Base-by-base conservation (phyloP, 1,140 invertebrate species). In the Cylas formicarius region DNA sequence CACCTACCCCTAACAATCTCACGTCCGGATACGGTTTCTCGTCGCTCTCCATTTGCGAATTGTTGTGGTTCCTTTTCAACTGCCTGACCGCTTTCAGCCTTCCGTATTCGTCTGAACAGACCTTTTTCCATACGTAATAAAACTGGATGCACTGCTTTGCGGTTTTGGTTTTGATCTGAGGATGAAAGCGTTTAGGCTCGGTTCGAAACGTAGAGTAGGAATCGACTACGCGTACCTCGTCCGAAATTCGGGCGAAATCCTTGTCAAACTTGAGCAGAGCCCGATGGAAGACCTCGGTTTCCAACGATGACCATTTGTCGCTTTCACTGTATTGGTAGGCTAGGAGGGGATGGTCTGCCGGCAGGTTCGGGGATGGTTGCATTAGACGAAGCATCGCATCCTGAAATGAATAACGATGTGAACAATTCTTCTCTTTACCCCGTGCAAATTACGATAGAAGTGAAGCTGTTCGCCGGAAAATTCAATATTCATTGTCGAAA, bases 101-200 rank as follows among this genome's bases (percentile, higher is more conserved):
- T 57, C 78, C 77, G 59, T 87, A 85, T 53, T 87, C 90, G 62
- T 93, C 86, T 38, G 85, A 81, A 54, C 89, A 93, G 10, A 91
- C 78, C 69, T 93, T 93, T 70, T 98, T 99, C 95, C 95, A 99
- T 55, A 96, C 78, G 66, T 98, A 97, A 68, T 98, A 98, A 70
- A 97, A 97, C 71, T 95, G 90, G 55, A 97, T 76, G 72, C 94
- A 97, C 61, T 97, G 89, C 61, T 90, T 93, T 3, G 84, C 80
- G 31, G 83, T 78, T 74, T 97, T 97, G 16, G 81, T 84, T 56
- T 76, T 77, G 57, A 94, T 72, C 85, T 90, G 65, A 26, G 14
- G 20, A 19, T 22, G 10, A 13, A 7, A 33, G 17, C 32, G 82
- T 78, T 74, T 97, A 97, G 16, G 81, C 40, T 11, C 48, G 35